Evolutionary conservation across 2,113 vertebrate species (phyloP).

Genomic region (Zonotrichia leucophrys): DNA sequence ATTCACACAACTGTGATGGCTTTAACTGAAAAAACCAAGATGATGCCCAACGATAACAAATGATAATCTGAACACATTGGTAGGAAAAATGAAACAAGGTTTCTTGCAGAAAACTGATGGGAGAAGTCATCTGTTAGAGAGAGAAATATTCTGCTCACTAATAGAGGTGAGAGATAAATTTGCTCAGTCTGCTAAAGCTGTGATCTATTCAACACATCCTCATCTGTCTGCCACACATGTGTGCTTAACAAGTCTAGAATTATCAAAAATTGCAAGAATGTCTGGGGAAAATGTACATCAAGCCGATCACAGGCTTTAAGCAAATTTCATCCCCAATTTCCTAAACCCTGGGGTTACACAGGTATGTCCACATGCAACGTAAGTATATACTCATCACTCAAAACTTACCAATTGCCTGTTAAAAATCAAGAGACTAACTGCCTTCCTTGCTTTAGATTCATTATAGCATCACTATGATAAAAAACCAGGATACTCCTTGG

Average conservation of each 20-base stretch:
- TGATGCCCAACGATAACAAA: background rate
- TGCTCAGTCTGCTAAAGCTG: background rate
- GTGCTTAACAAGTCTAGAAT: background rate
- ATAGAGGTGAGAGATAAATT: background rate
- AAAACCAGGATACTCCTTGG: background rate
- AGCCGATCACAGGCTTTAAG: background rate
- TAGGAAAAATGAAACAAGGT: background rate
- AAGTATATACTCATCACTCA: background rate
- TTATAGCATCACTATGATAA: background rate
- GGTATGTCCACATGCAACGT: background rate
- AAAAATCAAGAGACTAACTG: background rate
- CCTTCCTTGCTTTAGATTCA: background rate
- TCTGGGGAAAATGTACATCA: background rate
- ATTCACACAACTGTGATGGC: background rate
- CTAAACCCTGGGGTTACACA: background rate
- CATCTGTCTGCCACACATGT: background rate
- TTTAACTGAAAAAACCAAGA: background rate
- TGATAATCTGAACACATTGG: background rate
- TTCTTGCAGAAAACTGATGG: background rate
- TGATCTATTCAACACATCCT: background rate
- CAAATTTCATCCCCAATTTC: background rate
- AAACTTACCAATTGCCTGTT: background rate
- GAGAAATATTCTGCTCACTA: background rate
- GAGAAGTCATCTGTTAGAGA: background rate
- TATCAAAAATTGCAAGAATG: background rate